phyloP scores from a whole-genome alignment of 2,888 invertebrate genomes.

The Catocala fraxini region DNA sequence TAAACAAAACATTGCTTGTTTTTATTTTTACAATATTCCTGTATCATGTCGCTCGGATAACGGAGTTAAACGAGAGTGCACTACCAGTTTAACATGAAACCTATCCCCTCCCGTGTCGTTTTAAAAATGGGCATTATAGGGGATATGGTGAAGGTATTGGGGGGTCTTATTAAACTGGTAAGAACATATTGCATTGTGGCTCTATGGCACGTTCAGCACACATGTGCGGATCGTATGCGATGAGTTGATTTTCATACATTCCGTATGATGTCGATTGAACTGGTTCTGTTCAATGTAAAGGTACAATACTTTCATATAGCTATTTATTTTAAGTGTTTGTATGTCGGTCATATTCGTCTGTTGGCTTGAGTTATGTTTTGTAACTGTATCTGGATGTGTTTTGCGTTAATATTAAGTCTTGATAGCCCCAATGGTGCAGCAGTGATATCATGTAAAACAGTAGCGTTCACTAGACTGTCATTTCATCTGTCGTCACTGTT shows the following conservation, averaged over 20 bases:
- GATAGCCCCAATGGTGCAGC: no score
- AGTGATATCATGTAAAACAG: no score
- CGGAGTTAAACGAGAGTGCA: constrained; percentile 21
- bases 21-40: constrained; percentile 14
- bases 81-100: constrained; percentile 4
- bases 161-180: constrained; percentile 17
- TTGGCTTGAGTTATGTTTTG: no score
- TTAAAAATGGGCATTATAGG: neutral
- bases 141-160: neutral
- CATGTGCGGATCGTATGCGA: constrained; percentile 32
- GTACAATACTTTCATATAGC: neutral
- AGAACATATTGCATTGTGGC: constrained; percentile 30
- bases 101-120: neutral
- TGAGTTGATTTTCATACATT: constrained; percentile 34
- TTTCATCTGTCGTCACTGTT: no score
- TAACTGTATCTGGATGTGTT: no score
- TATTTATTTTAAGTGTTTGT: no score
- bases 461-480: no score
- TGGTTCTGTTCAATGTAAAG: constrained; percentile 8
- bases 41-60: constrained; percentile 11
- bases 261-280: constrained; percentile 8
- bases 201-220: constrained; percentile 48
- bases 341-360: no score
- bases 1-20: constrained; percentile 4
- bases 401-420: no score